Evolutionary conservation across 2,113 vertebrate genomes (phyloP), one percentile per base, ranked within the genome.

Genomic region (Centropristis striata): DNA sequence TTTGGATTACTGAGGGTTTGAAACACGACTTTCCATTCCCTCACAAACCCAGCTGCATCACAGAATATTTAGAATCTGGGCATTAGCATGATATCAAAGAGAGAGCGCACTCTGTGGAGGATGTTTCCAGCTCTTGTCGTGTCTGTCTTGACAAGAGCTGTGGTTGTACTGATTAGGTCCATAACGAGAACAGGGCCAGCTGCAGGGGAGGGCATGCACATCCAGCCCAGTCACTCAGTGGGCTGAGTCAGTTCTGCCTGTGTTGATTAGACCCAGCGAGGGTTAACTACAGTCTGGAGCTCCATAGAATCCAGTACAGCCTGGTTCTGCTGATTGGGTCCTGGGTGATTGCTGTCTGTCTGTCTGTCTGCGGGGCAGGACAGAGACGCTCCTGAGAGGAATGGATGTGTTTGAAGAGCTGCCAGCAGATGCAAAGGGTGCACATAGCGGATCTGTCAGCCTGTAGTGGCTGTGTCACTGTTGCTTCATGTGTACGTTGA

Each of bases 211-310:
- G 91, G 83, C 23, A 65, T 36, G 42, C 69, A 59, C 65, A 80
- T 67, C 49, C 59, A 71, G 58, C 65, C 80, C 47, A 64, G 54
- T 82, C 73, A 66, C 81, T 75, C 71, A 70, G 71, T 50, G 57
- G 53, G 71, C 72, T 50, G 74, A 68, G 44, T 58, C 59, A 50
- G 59, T n/a, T 83, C 65, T 63, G 65, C 37, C 66, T 59, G 58
- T 66, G 81, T 69, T 92, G 91, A 92, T 91, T 82, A 91, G 88
- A 86, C 63, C 86, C 75, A 15, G 15, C 39, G 88, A 88, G 90
- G 75, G 49, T 64, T 73, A 51, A 60, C 65, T 75, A 53, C 41
- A 75, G 55, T 70, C 23, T 28, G 71, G n/a, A 86, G 78, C 58
- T 68, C 12, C 9, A 70, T 50, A 50, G 54, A 68, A 51, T 68